Conservation (phyloP, 2,113 vertebrate species). For the Astatotilapia flaviijosephi region DNA sequence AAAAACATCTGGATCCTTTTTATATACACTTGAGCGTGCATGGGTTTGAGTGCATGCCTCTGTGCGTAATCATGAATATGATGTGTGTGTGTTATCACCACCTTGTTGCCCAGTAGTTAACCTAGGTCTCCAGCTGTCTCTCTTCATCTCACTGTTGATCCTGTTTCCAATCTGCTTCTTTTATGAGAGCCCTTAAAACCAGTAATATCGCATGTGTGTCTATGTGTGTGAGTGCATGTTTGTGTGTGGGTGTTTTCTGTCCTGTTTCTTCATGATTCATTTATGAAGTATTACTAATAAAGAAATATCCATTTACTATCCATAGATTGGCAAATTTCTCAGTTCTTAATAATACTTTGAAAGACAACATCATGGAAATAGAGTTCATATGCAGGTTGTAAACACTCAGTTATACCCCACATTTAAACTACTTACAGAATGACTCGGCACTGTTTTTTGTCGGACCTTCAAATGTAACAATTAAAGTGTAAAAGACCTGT, state of each 20-base stretch:
- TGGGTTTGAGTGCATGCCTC: neutral
- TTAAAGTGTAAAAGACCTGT: neutral
- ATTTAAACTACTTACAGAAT: neutral
- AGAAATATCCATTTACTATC: neutral
- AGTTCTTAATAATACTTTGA: neutral
- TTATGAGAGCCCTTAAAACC: slow-evolving; percentile 1
- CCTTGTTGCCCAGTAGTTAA: slow-evolving; percentile 20
- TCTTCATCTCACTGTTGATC: neutral
- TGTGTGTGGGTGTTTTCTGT: neutral
- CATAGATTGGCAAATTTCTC: neutral
- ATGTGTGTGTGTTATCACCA: neutral
- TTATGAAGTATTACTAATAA: neutral
- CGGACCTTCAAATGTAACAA: neutral
- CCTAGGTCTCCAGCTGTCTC: neutral
- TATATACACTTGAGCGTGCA: neutral
- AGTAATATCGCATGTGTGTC: neutral
- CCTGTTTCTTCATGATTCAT: neutral
- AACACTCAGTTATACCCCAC: neutral
- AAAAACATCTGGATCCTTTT: slow-evolving; percentile 25
- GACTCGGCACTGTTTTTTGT: neutral
- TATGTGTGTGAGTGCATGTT: neutral
- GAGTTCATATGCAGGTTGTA: neutral
- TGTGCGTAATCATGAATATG: neutral
- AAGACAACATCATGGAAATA: neutral
- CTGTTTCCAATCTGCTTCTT: slow-evolving; percentile 31